Conservation (phyloP, 2,797 vertebrate genomes). For the Pachyuromys duprasi region DNA sequence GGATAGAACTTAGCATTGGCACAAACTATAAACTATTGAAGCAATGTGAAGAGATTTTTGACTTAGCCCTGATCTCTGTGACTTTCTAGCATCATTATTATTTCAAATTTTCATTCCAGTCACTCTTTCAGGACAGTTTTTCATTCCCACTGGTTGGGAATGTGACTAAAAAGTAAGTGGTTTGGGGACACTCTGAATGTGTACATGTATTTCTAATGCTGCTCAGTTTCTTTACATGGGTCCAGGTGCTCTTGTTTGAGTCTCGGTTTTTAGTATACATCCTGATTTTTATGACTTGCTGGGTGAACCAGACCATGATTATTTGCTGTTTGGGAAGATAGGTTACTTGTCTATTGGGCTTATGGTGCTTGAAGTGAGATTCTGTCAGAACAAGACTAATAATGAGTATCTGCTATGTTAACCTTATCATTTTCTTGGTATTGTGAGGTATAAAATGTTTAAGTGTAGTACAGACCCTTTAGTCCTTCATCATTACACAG, state of each 20-base stretch:
- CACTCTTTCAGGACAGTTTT: neutral
- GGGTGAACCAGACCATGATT: slow-evolving; percentile 21
- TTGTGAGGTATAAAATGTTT: neutral
- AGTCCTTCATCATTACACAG: neutral
- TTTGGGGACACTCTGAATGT: slow-evolving; percentile 20
- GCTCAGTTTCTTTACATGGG: neutral
- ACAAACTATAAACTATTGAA: neutral
- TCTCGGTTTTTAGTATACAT: neutral
- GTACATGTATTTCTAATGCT: slow-evolving; percentile 6
- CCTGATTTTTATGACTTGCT: slow-evolving; percentile 39
- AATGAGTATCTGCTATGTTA: neutral
- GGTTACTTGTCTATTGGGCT: neutral
- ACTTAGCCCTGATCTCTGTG: neutral
- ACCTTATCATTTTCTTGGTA: slow-evolving; percentile 14
- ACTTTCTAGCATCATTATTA: slow-evolving; percentile 22
- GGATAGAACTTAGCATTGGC: neutral
- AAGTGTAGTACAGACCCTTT: neutral
- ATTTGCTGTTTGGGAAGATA: slow-evolving; percentile 4
- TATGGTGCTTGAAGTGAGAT: neutral
- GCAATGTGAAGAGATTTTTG: neutral
- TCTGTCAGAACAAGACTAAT: slow-evolving; percentile 53
- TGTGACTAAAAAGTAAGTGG: slow-evolving; percentile 32
- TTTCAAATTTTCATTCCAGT: neutral
- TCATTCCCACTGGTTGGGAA: neutral
- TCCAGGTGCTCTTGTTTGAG: neutral